Base-by-base conservation (phyloP, 2,113 vertebrate species). In the Poicephalus meyeri region DNA sequence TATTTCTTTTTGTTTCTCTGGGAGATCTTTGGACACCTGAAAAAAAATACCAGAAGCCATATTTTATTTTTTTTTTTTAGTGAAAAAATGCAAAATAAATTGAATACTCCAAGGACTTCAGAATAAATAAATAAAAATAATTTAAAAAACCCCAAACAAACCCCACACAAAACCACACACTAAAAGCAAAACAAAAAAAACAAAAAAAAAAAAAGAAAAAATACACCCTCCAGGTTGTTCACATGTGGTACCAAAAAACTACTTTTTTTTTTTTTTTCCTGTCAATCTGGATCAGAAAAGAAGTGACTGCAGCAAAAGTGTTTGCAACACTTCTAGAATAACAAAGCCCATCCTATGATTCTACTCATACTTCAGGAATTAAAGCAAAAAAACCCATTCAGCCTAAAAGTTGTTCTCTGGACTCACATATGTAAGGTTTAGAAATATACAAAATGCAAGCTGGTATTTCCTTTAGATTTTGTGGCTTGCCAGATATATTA, bases 221-320 rank as follows among this genome's bases (percentile, higher is more conserved):
- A 33, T 9, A 0, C 21, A 46, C 6, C 4, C 20, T 70, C 23
- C 7, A 81, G 31, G 10, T 10, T 16, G 2, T 74, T 74, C 44
- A 41, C 35, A 21, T 2, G 1, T 4, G 10, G 4, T 58, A 15
- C 39, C 79, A 33, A 74, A 91, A 92, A 68, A 68, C 5, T 29
- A 2, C 7, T 5, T 12, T 29, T 66, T 58, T 53, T n/a, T 33
- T 56, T 56, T 55, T 33, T 50, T 50, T 39, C 23, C 23, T 50
- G n/a, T 68, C 49, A 76, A 46, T 41, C 55, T 50, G 16, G 21
- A 56, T 53, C 29, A 71, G 61, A 65, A 63, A 82, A 76, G 12
- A 70, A 80, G 37, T 3, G 1, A 74, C 31, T 15, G 31, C 74
- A 7, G 76, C 0, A 0, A 60, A 87, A 80, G 9, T 5, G 14